Evolutionary conservation across 2,888 invertebrate genomes (phyloP).

Genomic region (Yponomeuta plumbellus): DNA sequence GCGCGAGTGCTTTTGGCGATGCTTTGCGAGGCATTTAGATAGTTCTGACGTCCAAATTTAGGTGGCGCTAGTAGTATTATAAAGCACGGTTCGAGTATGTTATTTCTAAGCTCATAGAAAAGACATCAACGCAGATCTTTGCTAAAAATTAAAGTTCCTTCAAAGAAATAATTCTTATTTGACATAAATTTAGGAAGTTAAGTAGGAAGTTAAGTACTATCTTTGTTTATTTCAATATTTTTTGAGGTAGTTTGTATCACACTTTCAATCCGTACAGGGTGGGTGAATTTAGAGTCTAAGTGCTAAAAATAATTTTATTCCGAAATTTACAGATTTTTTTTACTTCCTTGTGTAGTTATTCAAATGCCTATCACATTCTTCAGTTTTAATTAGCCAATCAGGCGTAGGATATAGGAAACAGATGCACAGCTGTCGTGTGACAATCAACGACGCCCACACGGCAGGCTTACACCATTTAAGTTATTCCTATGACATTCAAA

Average conservation of each 20-base stretch:
- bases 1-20: constrained; percentile 10
- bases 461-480: background rate
- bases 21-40: constrained; percentile 9
- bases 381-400: background rate
- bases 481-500: background rate
- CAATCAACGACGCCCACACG: background rate
- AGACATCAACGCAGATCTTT: constrained; percentile 7
- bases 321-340: background rate
- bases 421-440: background rate
- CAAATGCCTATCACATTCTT: background rate
- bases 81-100: constrained; percentile 5
- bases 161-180: background rate
- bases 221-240: background rate
- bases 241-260: background rate
- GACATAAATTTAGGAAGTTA: background rate
- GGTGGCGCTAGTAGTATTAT: constrained; percentile 38
- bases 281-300: background rate
- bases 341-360: background rate
- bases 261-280: background rate
- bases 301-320: background rate
- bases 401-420: background rate
- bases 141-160: background rate
- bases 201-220: background rate
- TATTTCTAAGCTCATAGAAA: background rate
- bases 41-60: constrained; percentile 19